Evolutionary conservation across 2,888 invertebrate genomes (phyloP).

Genomic region (Aphodius sticticus): DNA sequence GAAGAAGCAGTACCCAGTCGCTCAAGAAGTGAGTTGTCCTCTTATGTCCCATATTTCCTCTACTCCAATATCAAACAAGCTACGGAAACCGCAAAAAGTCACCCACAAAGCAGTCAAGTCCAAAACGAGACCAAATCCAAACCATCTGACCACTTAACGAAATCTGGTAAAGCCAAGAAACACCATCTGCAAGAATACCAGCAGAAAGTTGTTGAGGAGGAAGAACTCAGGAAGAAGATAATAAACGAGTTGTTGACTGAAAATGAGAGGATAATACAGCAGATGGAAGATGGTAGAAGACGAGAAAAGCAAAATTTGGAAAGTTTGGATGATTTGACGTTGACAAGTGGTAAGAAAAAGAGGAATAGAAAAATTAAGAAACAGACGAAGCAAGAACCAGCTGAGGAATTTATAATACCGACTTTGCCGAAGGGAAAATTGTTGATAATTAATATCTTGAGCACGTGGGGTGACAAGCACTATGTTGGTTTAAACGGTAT

Average conservation of each 20-base stretch:
- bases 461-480: slow-evolving; percentile 83
- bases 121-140: slow-evolving; percentile 46
- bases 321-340: slow-evolving; percentile 38
- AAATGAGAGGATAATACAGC: slow-evolving; percentile 51
- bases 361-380: slow-evolving; percentile 39
- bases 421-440: slow-evolving; percentile 76
- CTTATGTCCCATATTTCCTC: slow-evolving; percentile 49
- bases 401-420: slow-evolving; percentile 72
- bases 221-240: slow-evolving; percentile 52
- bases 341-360: slow-evolving; percentile 28
- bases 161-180: background rate
- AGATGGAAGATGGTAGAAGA: slow-evolving; percentile 27
- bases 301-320: slow-evolving; percentile 29
- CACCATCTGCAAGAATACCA: slow-evolving; percentile 48
- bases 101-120: too few species aligned
- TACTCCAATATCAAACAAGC: slow-evolving; percentile 48
- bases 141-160: slow-evolving; percentile 48
- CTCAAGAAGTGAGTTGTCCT: slow-evolving; percentile 52
- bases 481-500: slow-evolving; percentile 82
- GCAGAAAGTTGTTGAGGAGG: slow-evolving; percentile 53
- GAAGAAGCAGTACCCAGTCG: slow-evolving; percentile 44
- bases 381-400: slow-evolving; percentile 9
- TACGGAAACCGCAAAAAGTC: slow-evolving; percentile 39
- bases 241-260: slow-evolving; percentile 54
- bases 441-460: slow-evolving; percentile 72